Percentiles rank a stretch among this genome's conserved stretches.
Conservation (phyloP, 2,113 vertebrate genomes). For the Trinectes maculatus region DNA sequence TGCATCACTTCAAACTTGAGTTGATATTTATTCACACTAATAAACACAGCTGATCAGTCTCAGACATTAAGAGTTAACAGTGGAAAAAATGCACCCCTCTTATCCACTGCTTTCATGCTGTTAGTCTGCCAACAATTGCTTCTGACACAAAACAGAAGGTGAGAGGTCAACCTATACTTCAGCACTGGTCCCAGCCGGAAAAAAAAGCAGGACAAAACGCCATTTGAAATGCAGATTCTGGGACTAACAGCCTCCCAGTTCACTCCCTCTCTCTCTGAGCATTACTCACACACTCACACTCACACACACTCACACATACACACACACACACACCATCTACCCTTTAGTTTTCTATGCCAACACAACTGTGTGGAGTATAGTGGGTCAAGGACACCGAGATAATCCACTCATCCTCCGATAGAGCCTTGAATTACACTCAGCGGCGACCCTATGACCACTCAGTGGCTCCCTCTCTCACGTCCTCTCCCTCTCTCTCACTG, state of each 20-base stretch:
- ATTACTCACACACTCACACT: conserved; percentile 26
- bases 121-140: no score
- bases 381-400: conserved; percentile 63
- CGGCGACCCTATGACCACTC: conserved; percentile 39
- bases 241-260: background rate
- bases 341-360: conserved; percentile 28
- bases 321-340: conserved; percentile 28
- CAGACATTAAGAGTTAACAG: no score
- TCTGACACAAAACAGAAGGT: no score
- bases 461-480: background rate
- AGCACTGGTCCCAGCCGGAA: no score
- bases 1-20: background rate
- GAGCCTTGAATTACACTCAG: conserved; percentile 58
- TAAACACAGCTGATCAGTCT: no score
- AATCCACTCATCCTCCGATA: conserved; percentile 55
- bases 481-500: conserved; percentile 13
- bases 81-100: no score
- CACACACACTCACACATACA: no score
- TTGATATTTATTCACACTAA: no score
- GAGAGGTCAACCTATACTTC: no score
- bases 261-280: conserved; percentile 22
- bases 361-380: conserved; percentile 22
- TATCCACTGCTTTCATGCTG: no score
- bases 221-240: no score
- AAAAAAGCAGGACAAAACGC: background rate